Percentiles rank a stretch among this genome's conserved stretches.
phyloP scores from a whole-genome alignment of 2,888 invertebrate species.

The Trachelus stipa region DNA sequence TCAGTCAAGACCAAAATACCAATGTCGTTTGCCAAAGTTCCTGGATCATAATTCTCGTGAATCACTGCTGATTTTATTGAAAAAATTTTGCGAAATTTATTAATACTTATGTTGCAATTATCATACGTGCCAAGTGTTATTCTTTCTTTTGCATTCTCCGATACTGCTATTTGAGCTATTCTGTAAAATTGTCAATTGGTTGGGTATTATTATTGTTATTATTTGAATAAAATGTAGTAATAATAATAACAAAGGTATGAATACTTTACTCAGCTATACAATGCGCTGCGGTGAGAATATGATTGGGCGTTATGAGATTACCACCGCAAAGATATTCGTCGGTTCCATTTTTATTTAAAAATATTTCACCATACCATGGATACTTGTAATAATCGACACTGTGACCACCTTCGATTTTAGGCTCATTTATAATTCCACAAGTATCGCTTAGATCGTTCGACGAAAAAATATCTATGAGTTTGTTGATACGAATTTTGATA shows the following conservation, averaged over 20 bases:
- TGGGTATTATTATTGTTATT: too few relatives aligned
- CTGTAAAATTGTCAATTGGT: neutral
- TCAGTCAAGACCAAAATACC: neutral
- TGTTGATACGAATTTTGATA: neutral
- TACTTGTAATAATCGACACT: conserved; percentile 71
- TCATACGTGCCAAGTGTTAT: neutral
- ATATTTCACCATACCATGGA: conserved; percentile 88
- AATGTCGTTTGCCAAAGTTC: neutral
- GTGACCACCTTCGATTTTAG: neutral
- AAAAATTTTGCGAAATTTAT: neutral
- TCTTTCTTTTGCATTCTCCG: neutral
- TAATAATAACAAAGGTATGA: neutral
- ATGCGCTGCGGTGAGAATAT: conserved; percentile 79
- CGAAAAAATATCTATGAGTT: neutral
- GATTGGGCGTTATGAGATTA: conserved; percentile 74
- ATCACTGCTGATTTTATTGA: neutral
- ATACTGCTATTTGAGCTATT: neutral
- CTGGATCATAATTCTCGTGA: neutral
- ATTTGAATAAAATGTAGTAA: neutral
- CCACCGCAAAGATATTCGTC: conserved; percentile 71
- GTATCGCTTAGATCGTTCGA: neutral
- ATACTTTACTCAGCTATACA: conserved; percentile 76
- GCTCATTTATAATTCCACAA: neutral
- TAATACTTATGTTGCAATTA: neutral
- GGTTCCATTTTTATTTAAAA: conserved; percentile 72